Percentiles rank a stretch among this genome's conserved stretches.
Conservation (phyloP, 1,140 invertebrate genomes). For the Spodoptera litura region DNA sequence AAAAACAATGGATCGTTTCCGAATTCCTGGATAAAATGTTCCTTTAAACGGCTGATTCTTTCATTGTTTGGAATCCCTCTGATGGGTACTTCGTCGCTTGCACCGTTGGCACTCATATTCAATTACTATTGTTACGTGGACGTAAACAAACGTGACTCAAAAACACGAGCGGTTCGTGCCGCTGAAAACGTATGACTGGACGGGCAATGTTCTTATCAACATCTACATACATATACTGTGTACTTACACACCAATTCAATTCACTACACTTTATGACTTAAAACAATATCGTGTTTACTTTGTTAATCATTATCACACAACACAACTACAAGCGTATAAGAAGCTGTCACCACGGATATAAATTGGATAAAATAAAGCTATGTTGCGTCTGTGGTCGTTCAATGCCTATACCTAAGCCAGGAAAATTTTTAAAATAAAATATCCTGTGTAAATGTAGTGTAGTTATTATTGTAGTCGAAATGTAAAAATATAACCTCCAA, state of each 20-base stretch:
- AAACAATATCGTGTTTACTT: not conserved
- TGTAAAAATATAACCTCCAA: constrained; percentile 27
- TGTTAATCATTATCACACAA: not conserved
- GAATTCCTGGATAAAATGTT: constrained; percentile 72
- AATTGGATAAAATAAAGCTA: no score
- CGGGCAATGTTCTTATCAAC: constrained; percentile 46
- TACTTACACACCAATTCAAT: constrained; percentile 15
- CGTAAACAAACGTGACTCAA: constrained; percentile 41
- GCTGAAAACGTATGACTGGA: constrained; percentile 51
- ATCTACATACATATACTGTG: not conserved
- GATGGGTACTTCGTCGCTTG: constrained; percentile 64
- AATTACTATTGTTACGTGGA: constrained; percentile 25
- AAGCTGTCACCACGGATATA: no score
- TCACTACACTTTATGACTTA: not conserved
- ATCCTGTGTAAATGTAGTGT: no score
- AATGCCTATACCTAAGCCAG: no score
- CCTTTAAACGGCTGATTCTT: constrained; percentile 64
- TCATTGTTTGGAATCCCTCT: constrained; percentile 61
- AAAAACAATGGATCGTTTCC: constrained; percentile 88
- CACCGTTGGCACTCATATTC: constrained; percentile 49
- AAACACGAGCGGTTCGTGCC: constrained; percentile 28
- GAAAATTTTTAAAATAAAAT: no score
- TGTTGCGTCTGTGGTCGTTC: no score
- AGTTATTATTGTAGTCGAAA: not conserved
- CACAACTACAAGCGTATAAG: not conserved